Percentiles rank a stretch among this genome's conserved stretches.
Conservation (phyloP, 1,140 invertebrate genomes). For the Drosophila lowei region DNA sequence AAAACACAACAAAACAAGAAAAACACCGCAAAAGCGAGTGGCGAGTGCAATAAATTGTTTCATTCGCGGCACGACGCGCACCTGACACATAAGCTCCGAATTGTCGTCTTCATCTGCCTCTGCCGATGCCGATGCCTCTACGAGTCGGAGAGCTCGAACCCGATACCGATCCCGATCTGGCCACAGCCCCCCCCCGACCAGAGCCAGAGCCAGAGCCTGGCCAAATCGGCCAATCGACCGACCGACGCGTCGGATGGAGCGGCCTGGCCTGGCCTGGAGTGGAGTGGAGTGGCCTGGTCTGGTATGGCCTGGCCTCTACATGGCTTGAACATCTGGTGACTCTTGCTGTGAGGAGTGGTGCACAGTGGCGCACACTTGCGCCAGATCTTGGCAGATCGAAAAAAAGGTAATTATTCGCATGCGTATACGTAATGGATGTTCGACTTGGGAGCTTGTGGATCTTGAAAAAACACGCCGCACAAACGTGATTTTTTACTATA, state of each 20-base stretch:
- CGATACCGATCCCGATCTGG: conserved; percentile 29
- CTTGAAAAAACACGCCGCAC: too few species aligned
- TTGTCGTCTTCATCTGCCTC: conserved; percentile 69
- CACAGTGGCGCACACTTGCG: conserved; percentile 53
- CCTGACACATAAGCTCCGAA: conserved; percentile 75
- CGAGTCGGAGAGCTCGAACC: background rate
- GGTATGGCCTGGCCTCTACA: conserved; percentile 27
- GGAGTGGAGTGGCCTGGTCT: too few species aligned
- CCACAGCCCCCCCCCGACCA: conserved; percentile 22
- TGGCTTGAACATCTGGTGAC: conserved; percentile 71
- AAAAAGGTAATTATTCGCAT: too few species aligned
- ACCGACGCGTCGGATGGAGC: conserved; percentile 6
- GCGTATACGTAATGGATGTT: too few species aligned
- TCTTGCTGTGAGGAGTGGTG: conserved; percentile 52
- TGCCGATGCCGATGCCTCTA: too few species aligned
- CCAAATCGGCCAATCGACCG: conserved; percentile 20
- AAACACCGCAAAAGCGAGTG: conserved; percentile 41
- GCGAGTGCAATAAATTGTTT: conserved; percentile 75
- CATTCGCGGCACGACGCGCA: conserved; percentile 72
- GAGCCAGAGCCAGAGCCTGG: conserved; percentile 1
- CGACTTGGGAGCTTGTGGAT: too few species aligned
- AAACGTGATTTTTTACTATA: too few species aligned
- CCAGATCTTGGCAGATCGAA: too few species aligned
- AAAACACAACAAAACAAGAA: background rate
- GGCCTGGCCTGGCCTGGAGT: conserved; percentile 26